Evolutionary conservation across 2,797 vertebrate genomes (phyloP).

Genomic region (Anguilla megastoma): DNA sequence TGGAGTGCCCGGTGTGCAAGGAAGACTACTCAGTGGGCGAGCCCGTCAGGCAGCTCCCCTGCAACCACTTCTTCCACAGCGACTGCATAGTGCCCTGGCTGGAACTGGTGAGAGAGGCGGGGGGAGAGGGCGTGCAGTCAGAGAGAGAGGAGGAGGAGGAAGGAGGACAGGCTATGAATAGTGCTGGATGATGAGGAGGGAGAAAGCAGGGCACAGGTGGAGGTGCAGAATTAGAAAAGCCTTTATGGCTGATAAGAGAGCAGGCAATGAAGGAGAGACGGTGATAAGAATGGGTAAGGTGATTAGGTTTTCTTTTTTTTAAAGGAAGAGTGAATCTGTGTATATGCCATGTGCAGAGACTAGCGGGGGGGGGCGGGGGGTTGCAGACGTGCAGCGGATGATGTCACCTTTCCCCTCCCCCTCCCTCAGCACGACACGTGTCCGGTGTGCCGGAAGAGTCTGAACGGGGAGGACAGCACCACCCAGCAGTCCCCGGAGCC

Average conservation of each 20-base stretch:
- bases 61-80: slow-evolving; percentile 96
- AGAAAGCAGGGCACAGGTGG: neutral
- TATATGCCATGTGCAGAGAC: neutral
- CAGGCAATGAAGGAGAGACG: neutral
- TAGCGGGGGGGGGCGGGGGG: too few relatives aligned
- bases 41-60: slow-evolving; percentile 90
- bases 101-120: slow-evolving; percentile 84
- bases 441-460: slow-evolving; percentile 95
- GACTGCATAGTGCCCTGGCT: slow-evolving; percentile 97
- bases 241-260: neutral
- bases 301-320: too few relatives aligned
- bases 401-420: slow-evolving; percentile 1
- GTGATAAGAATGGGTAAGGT: neutral
- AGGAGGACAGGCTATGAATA: neutral
- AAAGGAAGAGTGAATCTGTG: neutral
- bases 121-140: neutral
- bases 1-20: slow-evolving; percentile 97
- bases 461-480: slow-evolving; percentile 88
- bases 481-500: slow-evolving; percentile 76
- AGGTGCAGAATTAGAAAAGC: neutral
- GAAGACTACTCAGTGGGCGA: slow-evolving; percentile 90
- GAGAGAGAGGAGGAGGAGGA: neutral
- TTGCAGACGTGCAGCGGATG: neutral
- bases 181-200: neutral
- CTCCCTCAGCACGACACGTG: slow-evolving; percentile 89